These are phyloP conservation scores for Lasiurus borealis DNA, from an alignment of 2,113 vertebrate genomes.

Conservation along the genomic window DNA sequence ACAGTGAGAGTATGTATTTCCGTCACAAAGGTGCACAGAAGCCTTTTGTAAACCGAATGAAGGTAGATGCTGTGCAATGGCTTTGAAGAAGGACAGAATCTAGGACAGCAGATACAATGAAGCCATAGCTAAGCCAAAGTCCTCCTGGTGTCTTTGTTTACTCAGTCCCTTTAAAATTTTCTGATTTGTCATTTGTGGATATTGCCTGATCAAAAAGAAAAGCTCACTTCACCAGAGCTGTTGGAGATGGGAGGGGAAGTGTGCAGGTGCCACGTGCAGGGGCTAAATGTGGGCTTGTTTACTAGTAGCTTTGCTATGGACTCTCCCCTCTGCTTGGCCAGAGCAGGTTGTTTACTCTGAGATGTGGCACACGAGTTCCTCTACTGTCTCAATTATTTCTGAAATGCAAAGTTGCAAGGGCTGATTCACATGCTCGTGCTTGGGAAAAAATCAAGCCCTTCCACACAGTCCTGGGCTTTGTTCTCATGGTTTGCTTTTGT, in stretches of 20 bases:
- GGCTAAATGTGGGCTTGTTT: fast-evolving
- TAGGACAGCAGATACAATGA: not conserved
- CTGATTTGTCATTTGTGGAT: not conserved
- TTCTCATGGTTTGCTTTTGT: not conserved
- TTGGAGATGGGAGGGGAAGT: not conserved
- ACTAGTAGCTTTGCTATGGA: not conserved
- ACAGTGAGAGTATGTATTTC: not conserved
- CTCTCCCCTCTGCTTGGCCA: not conserved
- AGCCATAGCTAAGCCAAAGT: not conserved
- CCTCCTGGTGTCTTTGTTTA: not conserved
- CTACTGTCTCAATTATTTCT: conserved; percentile 51
- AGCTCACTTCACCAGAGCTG: not conserved
- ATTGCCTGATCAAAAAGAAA: not conserved
- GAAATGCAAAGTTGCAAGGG: conserved; percentile 52
- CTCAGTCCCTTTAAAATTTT: not conserved
- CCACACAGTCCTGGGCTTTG: not conserved
- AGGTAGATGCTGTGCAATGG: not conserved
- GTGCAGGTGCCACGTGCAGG: not conserved
- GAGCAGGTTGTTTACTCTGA: not conserved
- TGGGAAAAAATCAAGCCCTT: not conserved
- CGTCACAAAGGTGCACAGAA: not conserved
- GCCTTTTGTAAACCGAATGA: not conserved
- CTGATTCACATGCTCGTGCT: not conserved
- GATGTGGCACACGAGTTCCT: not conserved
- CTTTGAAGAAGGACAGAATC: not conserved